Evolutionary conservation across 2,797 vertebrate genomes (phyloP), one percentile per base, ranked within the genome.

Genomic region (Nyctibius grandis): DNA sequence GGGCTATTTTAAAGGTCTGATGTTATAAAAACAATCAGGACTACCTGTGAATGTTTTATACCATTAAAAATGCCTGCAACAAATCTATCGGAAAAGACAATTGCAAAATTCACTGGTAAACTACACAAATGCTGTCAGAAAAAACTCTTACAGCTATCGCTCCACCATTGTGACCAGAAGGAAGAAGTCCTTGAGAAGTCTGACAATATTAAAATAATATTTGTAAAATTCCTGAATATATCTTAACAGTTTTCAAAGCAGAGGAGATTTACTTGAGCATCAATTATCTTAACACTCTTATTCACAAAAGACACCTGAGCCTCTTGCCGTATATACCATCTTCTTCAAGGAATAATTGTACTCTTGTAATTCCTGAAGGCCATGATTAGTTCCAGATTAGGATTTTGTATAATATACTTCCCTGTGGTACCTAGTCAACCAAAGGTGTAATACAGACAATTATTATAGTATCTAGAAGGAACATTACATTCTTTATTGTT

Each of bases 321-420:
- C 45, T 93, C 51, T 81, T 90, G 42, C 82, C 0, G 3, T 56
- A 82, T 45, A 60, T 42, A 59, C 9, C 12, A 15, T 42, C 69
- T 89, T 89, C 53, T 88, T 79, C 67, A 88, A 90, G 61, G 47
- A 93, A 79, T 88, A 91, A 92, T 54, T 91, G 57, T 28, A 33
- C 28, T 81, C 31, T 54, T 64, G 42, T 61, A 88, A 89, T 86
- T 93, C 76, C 80, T 90, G 40, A 92, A 85, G 85, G 73, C 61
- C 76, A 45, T 38, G 65, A 91, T 93, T 90, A 92, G 79, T 95
- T 96, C 73, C 93, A 81, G 26, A 2, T 68, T 48, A 59, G 73
- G 38, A 75, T 91, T 96, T 81, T 78, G 34, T 57, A 59, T 79
- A 78, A 86, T 84, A 65, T 59, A 73, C 22, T 85, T 50, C 36